These are phyloP conservation scores for Apeira syringaria DNA, from an alignment of 2,888 invertebrate genomes.

Conservation along the genomic window DNA sequence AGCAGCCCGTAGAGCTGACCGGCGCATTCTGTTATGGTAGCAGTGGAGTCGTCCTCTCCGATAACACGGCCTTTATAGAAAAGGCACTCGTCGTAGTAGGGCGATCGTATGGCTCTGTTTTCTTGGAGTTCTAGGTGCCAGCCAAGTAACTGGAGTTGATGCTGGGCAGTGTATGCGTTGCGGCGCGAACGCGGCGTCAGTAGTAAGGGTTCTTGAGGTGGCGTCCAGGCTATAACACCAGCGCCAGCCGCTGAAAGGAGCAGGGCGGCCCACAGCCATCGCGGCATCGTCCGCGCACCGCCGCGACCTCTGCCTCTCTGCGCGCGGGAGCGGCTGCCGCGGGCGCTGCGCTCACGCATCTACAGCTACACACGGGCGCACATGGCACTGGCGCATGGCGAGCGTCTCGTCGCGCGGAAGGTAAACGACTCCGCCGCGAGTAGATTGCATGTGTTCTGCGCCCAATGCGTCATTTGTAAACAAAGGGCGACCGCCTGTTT, in stretches of 20 bases:
- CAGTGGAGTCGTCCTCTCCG: conserved; percentile 65
- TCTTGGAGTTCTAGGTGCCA: conserved; percentile 71
- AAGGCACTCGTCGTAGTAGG: conserved; percentile 68
- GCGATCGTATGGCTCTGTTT: conserved; percentile 70
- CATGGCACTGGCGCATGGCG: conserved; percentile 52
- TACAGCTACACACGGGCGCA: conserved; percentile 62
- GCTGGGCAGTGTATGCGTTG: conserved; percentile 39
- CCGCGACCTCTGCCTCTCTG: conserved; percentile 68
- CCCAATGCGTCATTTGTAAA: conserved; percentile 80
- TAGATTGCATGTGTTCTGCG: conserved; percentile 71
- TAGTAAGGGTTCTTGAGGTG: conserved; percentile 43
- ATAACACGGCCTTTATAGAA: conserved; percentile 70
- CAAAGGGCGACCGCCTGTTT: conserved; percentile 75
- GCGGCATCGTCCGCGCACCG: conserved; percentile 75
- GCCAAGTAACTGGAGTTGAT: conserved; percentile 63
- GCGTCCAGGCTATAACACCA: conserved; percentile 49
- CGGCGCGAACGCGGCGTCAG: conserved; percentile 45
- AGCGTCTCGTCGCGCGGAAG: conserved; percentile 76
- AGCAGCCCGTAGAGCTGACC: conserved; percentile 80
- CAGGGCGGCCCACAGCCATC: conserved; percentile 68
- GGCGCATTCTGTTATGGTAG: conserved; percentile 79
- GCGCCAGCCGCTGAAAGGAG: conserved; percentile 52
- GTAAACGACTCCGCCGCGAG: conserved; percentile 78
- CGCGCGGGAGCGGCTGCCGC: conserved; percentile 49
- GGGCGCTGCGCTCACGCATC: conserved; percentile 72